A percentile compares a stretch with the other conserved stretches of the same genome.
phyloP scores from a whole-genome alignment of 2,113 vertebrate genomes.

The Mus musculus region DNA sequence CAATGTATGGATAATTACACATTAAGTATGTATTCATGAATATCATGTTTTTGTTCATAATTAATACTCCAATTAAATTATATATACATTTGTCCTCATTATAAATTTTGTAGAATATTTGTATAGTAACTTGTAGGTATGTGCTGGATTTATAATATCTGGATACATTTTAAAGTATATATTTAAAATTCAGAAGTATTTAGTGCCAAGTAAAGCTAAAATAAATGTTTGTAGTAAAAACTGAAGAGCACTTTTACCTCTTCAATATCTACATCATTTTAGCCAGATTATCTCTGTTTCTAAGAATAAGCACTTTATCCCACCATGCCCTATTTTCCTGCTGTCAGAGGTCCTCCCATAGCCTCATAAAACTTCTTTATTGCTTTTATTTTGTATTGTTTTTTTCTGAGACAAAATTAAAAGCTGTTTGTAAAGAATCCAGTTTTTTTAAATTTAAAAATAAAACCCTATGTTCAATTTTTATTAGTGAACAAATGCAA shows the following conservation, averaged over 20 bases:
- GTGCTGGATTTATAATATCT: neutral
- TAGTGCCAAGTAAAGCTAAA: slow-evolving; percentile 37
- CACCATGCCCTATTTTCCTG: neutral
- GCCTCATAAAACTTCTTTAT: slow-evolving; percentile 28
- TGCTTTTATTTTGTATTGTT: slow-evolving; percentile 31
- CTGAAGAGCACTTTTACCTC: neutral
- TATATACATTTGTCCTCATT: neutral
- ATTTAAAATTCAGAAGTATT: slow-evolving; percentile 5
- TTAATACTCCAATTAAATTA: neutral
- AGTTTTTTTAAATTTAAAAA: neutral
- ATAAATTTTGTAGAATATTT: slow-evolving; percentile 22
- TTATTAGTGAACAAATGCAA: neutral
- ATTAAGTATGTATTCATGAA: neutral
- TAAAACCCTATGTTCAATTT: neutral
- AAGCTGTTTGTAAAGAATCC: neutral
- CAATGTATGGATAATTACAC: neutral
- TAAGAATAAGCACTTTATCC: neutral
- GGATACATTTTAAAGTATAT: too few species aligned
- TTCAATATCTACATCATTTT: neutral
- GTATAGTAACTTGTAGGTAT: neutral
- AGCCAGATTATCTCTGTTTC: neutral
- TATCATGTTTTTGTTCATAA: neutral
- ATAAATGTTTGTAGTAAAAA: neutral
- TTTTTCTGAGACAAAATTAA: neutral
- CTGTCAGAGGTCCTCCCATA: neutral